phyloP scores from a whole-genome alignment of 1,140 invertebrate genomes.

The Lethocerus indicus region DNA sequence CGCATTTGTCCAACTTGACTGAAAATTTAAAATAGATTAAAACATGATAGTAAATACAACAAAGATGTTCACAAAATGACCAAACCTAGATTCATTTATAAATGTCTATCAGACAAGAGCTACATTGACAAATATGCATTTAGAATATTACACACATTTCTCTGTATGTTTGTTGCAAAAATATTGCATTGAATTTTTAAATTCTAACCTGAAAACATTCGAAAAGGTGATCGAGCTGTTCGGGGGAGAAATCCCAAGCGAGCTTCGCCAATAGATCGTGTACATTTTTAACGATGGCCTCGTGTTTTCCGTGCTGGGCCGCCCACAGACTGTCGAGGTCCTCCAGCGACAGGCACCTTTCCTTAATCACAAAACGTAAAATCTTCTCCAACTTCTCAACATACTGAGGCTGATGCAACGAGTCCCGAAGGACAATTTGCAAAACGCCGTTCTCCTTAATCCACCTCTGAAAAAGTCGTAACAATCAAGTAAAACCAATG shows the following conservation, averaged over 20 bases:
- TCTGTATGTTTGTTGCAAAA: not conserved
- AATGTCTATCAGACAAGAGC: too few species aligned
- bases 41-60: not conserved
- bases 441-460: slow-evolving; percentile 91
- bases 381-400: slow-evolving; percentile 98
- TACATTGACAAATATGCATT: not conserved
- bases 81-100: too few species aligned
- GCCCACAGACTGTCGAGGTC: slow-evolving; percentile 93
- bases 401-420: slow-evolving; percentile 92
- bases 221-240: slow-evolving; percentile 93
- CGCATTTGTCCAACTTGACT: slow-evolving; percentile 90
- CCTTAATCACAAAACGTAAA: slow-evolving; percentile 89
- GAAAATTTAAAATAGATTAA: slow-evolving; percentile 13
- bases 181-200: not conserved
- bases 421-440: slow-evolving; percentile 88
- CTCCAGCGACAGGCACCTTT: slow-evolving; percentile 72
- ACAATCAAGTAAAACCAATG: not conserved
- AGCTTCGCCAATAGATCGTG: slow-evolving; percentile 92
- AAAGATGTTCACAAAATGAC: too few species aligned
- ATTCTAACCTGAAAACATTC: slow-evolving; percentile 80
- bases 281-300: slow-evolving; percentile 92
- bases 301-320: slow-evolving; percentile 87
- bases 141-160: not conserved
- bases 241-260: slow-evolving; percentile 95
- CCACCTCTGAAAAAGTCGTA: slow-evolving; percentile 58